Percentiles rank a stretch among this genome's conserved stretches.
Conservation (phyloP, 2,113 vertebrate genomes). For the Poicephalus gulielmi region DNA sequence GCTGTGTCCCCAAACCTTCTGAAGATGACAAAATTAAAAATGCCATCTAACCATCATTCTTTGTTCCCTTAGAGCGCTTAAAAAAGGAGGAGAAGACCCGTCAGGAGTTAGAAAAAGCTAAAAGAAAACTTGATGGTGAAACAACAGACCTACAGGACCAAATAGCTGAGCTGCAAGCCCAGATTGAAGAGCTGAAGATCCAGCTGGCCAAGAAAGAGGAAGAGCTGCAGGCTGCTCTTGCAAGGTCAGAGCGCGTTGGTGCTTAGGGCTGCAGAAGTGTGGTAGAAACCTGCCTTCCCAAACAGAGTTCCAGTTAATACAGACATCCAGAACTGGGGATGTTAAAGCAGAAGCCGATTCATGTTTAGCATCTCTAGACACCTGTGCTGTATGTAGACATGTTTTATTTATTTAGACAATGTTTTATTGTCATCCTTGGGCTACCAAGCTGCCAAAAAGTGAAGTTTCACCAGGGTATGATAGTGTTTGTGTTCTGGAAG, state of each 20-base stretch:
- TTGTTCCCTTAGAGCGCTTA: slow-evolving; percentile 83
- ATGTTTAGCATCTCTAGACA: background rate
- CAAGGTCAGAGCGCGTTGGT: slow-evolving; percentile 75
- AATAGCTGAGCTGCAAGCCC: slow-evolving; percentile 93
- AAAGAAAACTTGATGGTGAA: slow-evolving; percentile 94
- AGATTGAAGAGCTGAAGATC: slow-evolving; percentile 94
- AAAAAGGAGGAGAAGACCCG: slow-evolving; percentile 98
- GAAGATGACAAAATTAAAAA: background rate
- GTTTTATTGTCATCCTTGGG: background rate
- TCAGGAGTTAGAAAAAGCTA: slow-evolving; percentile 95
- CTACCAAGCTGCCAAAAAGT: background rate
- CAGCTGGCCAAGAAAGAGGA: slow-evolving; percentile 96
- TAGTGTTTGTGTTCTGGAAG: background rate
- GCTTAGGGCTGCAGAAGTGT: background rate
- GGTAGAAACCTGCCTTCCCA: background rate
- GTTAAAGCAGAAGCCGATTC: background rate
- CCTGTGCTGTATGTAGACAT: background rate
- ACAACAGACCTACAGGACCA: slow-evolving; percentile 97
- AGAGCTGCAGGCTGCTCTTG: slow-evolving; percentile 89
- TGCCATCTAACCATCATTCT: background rate
- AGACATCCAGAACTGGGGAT: background rate
- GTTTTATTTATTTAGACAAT: no score
- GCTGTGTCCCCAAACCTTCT: background rate
- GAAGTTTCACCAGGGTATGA: fast-evolving
- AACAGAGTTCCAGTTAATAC: no score